Base-by-base conservation (phyloP, 2,888 invertebrate genomes). In the Pimpla rufipes region DNA sequence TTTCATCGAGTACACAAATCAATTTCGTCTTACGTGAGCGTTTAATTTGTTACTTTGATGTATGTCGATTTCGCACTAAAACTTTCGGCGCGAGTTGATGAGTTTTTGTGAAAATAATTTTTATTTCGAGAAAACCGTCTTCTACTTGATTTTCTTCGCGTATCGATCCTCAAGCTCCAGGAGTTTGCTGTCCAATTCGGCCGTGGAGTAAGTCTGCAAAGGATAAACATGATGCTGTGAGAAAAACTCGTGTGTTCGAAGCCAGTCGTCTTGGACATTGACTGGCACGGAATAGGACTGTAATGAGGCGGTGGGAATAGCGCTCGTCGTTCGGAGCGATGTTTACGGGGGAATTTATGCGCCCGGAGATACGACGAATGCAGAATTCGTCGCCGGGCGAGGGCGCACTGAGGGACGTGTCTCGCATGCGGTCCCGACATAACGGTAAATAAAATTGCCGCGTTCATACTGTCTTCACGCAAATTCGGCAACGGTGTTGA, bases 121-220 rank as follows among this genome's bases (percentile, higher is more conserved):
- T 29, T 29, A 29, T 29, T 3, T 29, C 29, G 29, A 29, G 3
- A 23, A 45, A 23, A 21, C 42, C 7, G 47, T 35, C 21, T 18
- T 47, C 85, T 84, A 90, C 82, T 91, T 92, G 45, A 85, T 79
- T 81, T 81, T 92, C 81, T 90, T 90, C 0, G 79, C 87, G 80
- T 91, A 91, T 85, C 88, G 91, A 78, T 89, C 85, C 85, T 92
- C 90, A 40, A 92, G 81, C 75, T 91, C 92, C 8, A 89, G 79
- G 18, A 92, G 84, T 79, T 92, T 92, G 8, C 85, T 85, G 77
- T 91, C 90, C 47, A 92, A 76, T 82, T 93, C 93, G 57, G 90
- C 88, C 47, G 87, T 88, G 3, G 92, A 90, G 74, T 90, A 91
- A 0, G 89, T 91, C 93, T 93, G 87, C 57, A 93, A 91, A 76